A percentile compares a stretch with the other conserved stretches of the same genome.
phyloP scores from a whole-genome alignment of 2,888 invertebrate species.

The Agelastica alni region DNA sequence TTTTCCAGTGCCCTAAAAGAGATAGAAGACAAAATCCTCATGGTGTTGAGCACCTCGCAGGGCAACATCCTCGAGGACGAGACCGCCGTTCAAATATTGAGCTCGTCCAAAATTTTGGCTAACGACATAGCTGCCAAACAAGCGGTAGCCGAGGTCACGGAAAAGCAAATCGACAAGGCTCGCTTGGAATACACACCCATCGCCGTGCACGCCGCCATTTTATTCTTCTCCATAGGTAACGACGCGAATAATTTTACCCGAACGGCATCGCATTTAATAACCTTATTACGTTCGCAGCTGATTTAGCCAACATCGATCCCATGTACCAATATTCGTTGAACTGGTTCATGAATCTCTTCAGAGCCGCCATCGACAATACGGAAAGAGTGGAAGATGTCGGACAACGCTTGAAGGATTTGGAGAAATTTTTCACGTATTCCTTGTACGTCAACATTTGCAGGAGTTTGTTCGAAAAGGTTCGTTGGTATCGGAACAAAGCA shows the following conservation, averaged over 20 bases:
- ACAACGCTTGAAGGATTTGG: slow-evolving; percentile 73
- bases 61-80: slow-evolving; percentile 90
- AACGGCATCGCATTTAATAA: too few relatives aligned
- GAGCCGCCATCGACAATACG: slow-evolving; percentile 83
- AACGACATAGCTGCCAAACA: slow-evolving; percentile 93
- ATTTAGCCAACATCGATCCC: slow-evolving; percentile 89
- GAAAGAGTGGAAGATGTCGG: slow-evolving; percentile 82
- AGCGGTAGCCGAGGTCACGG: slow-evolving; percentile 85
- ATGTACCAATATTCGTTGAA: slow-evolving; percentile 96
- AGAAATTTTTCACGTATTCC: slow-evolving; percentile 83
- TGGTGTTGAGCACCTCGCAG: slow-evolving; percentile 71
- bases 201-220: slow-evolving; percentile 83
- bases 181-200: slow-evolving; percentile 88
- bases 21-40: slow-evolving; percentile 88
- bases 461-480: slow-evolving; percentile 88
- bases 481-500: background rate
- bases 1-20: slow-evolving; percentile 72
- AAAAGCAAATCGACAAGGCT: slow-evolving; percentile 84
- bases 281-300: too few relatives aligned
- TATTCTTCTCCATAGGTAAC: slow-evolving; percentile 88
- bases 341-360: slow-evolving; percentile 92
- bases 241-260: too few relatives aligned
- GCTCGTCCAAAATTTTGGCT: slow-evolving; percentile 85
- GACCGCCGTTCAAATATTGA: slow-evolving; percentile 84
- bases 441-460: slow-evolving; percentile 90